phyloP scores from a whole-genome alignment of 2,113 vertebrate genomes.

The Pogonocichla stellata region DNA sequence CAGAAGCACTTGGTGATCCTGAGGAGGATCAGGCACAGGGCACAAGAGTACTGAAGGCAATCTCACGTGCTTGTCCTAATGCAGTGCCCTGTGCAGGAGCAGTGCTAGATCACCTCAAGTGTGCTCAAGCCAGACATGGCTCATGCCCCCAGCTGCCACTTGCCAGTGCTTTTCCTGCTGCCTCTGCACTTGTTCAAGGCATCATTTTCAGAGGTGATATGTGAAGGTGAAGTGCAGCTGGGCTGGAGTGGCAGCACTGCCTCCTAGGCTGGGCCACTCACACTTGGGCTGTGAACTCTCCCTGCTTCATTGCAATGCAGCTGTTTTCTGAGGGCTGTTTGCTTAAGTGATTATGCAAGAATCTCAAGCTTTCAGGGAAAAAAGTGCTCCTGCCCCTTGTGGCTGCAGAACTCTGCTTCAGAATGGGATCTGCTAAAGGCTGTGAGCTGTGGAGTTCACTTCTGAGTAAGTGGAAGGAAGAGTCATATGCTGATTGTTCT shows the following conservation, averaged over 20 bases:
- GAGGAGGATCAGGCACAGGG: background rate
- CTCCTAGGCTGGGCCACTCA: background rate
- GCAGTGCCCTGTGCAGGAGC: background rate
- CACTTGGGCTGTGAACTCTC: background rate
- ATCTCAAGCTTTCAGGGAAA: background rate
- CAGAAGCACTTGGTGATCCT: background rate
- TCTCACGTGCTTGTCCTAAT: background rate
- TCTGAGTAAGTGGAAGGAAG: background rate
- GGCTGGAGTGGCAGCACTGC: background rate
- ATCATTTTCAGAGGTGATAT: background rate
- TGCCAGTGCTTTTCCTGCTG: background rate
- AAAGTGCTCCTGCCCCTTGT: background rate
- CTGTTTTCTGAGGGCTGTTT: background rate
- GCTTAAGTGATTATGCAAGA: background rate
- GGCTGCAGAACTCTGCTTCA: background rate
- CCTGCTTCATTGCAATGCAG: background rate
- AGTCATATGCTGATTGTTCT: background rate
- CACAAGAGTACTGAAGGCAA: background rate
- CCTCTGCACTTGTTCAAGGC: background rate
- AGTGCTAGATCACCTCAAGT: background rate
- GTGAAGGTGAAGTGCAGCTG: background rate
- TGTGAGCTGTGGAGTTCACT: background rate
- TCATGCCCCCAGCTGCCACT: background rate
- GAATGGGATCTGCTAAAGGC: background rate
- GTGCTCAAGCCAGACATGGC: background rate